phyloP scores from a whole-genome alignment of 1,140 invertebrate genomes.

The Ruditapes philippinarum region DNA sequence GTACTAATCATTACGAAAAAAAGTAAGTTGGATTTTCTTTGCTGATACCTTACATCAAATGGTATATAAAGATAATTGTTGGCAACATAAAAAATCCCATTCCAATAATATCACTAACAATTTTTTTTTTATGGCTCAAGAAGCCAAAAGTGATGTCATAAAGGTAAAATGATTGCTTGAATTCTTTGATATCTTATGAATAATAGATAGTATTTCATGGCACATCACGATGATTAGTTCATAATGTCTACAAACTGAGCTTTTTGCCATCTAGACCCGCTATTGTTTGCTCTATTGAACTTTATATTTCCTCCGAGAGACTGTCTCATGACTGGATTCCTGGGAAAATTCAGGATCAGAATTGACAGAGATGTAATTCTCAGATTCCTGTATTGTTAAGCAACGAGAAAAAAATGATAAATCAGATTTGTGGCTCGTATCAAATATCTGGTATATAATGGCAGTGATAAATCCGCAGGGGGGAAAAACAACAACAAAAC shows the following conservation, averaged over 20 bases:
- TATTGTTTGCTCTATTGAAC: slow-evolving; percentile 10
- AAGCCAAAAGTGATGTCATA: too few relatives aligned
- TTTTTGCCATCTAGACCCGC: neutral
- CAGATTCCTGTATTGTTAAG: neutral
- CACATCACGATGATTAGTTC: slow-evolving; percentile 1
- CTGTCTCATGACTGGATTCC: neutral
- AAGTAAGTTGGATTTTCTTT: too few relatives aligned
- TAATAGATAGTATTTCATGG: slow-evolving; percentile 21
- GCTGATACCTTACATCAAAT: too few relatives aligned
- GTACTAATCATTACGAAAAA: too few relatives aligned
- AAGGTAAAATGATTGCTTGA: too few relatives aligned
- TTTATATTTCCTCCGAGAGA: slow-evolving; percentile 20
- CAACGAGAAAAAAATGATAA: slow-evolving; percentile 3
- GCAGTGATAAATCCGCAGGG: too few relatives aligned
- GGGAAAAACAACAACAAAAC: too few relatives aligned
- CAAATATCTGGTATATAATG: neutral
- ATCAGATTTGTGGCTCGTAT: neutral
- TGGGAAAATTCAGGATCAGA: slow-evolving; percentile 19
- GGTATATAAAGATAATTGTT: too few relatives aligned
- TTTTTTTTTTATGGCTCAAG: too few relatives aligned
- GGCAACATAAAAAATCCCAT: too few relatives aligned
- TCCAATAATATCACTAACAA: too few relatives aligned
- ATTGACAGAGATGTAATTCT: slow-evolving; percentile 3
- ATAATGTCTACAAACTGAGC: slow-evolving; percentile 30
- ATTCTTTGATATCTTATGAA: slow-evolving; percentile 12